Evolutionary conservation across 2,888 invertebrate genomes (phyloP).

Genomic region (Chrysolina americana): DNA sequence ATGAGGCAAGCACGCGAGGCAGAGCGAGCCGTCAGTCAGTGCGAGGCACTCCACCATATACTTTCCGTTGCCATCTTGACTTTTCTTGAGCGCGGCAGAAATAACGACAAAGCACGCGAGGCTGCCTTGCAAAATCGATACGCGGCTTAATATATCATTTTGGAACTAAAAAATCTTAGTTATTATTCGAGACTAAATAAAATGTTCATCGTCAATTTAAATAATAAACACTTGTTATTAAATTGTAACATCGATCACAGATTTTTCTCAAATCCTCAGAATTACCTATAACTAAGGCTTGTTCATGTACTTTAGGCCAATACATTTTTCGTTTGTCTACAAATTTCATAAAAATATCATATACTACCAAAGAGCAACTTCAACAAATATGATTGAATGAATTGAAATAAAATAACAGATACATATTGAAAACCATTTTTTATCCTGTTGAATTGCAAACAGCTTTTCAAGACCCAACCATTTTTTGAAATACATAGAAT

Average conservation of each 20-base stretch:
- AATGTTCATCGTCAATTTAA: not conserved
- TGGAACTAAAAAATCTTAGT: no score
- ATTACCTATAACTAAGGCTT: conserved; percentile 23
- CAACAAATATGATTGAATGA: not conserved
- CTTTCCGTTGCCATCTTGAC: no score
- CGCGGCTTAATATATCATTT: no score
- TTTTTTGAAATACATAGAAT: no score
- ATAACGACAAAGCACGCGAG: no score
- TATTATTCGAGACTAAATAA: not conserved
- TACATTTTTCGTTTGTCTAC: conserved; percentile 11
- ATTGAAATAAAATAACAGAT: not conserved
- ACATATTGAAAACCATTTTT: not conserved
- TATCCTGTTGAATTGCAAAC: not conserved
- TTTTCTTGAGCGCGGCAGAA: no score
- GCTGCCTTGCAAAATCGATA: no score
- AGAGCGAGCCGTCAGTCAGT: no score
- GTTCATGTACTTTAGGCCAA: conserved; percentile 30
- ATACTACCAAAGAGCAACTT: not conserved
- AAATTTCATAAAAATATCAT: not conserved
- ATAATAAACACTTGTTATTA: not conserved
- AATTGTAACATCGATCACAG: conserved; percentile 36
- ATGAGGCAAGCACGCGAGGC: no score
- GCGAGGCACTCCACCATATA: no score
- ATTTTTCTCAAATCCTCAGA: conserved; percentile 35
- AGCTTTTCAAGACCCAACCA: no score